phyloP scores from a whole-genome alignment of 2,888 invertebrate species.

The Thymelicus lineola region DNA sequence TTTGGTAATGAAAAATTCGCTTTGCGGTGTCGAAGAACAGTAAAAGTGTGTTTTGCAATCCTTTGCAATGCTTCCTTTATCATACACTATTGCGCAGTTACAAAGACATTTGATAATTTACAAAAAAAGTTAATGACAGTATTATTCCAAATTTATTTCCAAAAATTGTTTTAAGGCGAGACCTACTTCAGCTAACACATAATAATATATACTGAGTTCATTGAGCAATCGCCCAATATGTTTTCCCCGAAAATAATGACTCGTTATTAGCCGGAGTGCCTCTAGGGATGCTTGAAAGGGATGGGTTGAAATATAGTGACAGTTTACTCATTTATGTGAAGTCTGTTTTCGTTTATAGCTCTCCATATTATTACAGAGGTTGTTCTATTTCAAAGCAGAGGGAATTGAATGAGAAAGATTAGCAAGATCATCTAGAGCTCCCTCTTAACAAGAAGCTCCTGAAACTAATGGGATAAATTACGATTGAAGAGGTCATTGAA shows the following conservation, averaged over 20 bases:
- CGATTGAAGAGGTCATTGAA: slow-evolving; percentile 14
- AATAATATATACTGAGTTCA: background rate
- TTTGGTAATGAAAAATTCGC: slow-evolving; percentile 29
- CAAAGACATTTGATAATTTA: no score
- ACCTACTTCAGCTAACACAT: background rate
- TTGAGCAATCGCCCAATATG: slow-evolving; percentile 4
- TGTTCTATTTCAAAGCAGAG: slow-evolving; percentile 16
- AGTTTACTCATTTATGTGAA: slow-evolving; percentile 31
- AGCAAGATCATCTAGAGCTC: slow-evolving; percentile 3
- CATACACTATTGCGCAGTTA: no score
- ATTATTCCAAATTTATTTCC: background rate
- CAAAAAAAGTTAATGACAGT: no score
- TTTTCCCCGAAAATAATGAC: slow-evolving; percentile 26
- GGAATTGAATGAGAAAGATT: slow-evolving; percentile 24
- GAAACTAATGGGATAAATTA: slow-evolving; percentile 28
- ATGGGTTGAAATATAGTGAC: slow-evolving; percentile 34
- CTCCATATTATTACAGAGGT: slow-evolving; percentile 20
- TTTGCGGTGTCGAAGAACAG: slow-evolving; percentile 17
- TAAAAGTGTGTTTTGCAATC: slow-evolving; percentile 2
- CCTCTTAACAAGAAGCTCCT: slow-evolving; percentile 15
- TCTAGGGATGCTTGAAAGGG: slow-evolving; percentile 25
- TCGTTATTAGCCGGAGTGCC: slow-evolving; percentile 30
- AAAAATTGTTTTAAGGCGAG: background rate
- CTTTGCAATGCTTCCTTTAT: slow-evolving; percentile 9
- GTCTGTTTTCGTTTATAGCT: slow-evolving; percentile 23